Evolutionary conservation across 37 sponge, comb jelly and placozoan species (phyloP), one percentile per base, ranked within the genome.

Genomic region (Dysidea cf. avara): DNA sequence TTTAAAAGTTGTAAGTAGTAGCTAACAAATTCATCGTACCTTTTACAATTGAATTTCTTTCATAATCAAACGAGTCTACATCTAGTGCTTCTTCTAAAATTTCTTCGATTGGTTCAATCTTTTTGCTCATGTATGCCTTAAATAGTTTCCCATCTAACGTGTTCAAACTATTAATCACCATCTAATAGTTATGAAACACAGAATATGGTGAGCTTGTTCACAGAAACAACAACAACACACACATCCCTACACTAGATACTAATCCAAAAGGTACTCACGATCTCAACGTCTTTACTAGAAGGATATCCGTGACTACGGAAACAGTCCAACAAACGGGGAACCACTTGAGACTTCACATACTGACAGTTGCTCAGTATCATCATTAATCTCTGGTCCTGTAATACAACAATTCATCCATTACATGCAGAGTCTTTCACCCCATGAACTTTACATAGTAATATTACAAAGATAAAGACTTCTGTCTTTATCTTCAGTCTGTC

Each of bases 231-330:
- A 25, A 54, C 56, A n/a, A n/a, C n/a, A n/a, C n/a, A n/a, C n/a
- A n/a, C n/a, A n/a, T n/a, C n/a, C n/a, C n/a, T n/a, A n/a, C n/a
- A n/a, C n/a, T n/a, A n/a, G n/a, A n/a, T 29, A 58, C 22, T 9
- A 11, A 18, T 18, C n/a, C 22, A 58, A 11, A n/a, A n/a, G n/a
- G 49, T 6, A 14, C 78, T 56, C 20, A 81, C 81, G 0, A 76
- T 53, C 14, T 76, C 76, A 25, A 76, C 69, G 0, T 75, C 21
- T 6, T 65, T 21, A 40, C 80, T 47, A 0, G 46, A 55, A 1
- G 96, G 91, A 68, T 95, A 95, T 38, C 88, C 92, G 31, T 95
- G 88, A 33, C 59, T 70, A 37, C 58, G 56, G 71, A 89, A 96
- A 59, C 81, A 86, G 64, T 85, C 71, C 34, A 92, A 75, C 24